Percentiles rank a stretch among this genome's conserved stretches.
phyloP scores from a whole-genome alignment of 2,113 vertebrate species.

The Mellivora capensis region DNA sequence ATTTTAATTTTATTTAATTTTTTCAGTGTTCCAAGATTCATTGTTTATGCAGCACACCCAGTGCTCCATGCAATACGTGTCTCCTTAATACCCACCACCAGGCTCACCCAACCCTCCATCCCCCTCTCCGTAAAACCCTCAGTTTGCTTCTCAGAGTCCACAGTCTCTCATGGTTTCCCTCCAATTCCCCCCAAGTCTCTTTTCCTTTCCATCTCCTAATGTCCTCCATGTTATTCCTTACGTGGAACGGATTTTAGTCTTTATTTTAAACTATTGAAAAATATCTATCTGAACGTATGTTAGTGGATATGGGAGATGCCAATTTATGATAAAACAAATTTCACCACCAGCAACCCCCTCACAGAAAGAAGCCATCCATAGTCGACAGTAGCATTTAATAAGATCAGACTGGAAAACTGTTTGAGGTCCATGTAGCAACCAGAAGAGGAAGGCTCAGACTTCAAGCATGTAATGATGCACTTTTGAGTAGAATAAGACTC shows the following conservation, averaged over 20 bases:
- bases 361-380: neutral
- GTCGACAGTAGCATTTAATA: neutral
- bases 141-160: no score
- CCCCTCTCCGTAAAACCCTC: no score
- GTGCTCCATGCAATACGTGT: no score
- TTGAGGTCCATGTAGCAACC: accelerated
- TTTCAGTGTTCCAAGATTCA: no score
- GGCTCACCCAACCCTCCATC: no score
- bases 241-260: neutral
- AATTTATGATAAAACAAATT: neutral
- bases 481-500: neutral
- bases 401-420: neutral
- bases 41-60: no score
- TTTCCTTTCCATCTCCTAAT: no score
- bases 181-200: no score
- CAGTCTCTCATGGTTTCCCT: no score
- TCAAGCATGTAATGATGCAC: neutral
- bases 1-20: no score
- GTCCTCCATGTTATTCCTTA: no score
- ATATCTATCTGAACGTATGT: neutral
- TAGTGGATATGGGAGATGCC: neutral
- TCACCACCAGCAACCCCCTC: neutral
- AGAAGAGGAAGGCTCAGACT: neutral
- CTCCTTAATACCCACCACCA: no score
- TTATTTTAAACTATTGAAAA: constrained; percentile 11